Evolutionary conservation across 2,888 invertebrate genomes (phyloP).

Genomic region (Euphydryas editha): DNA sequence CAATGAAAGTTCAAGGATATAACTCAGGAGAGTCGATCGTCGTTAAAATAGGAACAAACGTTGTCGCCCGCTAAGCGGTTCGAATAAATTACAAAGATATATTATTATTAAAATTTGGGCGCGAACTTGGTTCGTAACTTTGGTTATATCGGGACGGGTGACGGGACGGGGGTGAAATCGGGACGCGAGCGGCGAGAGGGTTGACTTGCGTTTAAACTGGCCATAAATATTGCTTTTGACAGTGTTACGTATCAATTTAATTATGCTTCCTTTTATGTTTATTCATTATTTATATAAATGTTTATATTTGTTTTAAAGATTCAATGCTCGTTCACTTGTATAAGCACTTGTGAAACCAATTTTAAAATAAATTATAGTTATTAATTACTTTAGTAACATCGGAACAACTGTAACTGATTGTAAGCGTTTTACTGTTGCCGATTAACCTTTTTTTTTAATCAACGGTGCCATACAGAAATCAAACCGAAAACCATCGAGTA

Average conservation of each 20-base stretch:
- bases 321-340: neutral
- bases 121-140: conserved; percentile 76
- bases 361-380: neutral
- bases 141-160: conserved; percentile 34
- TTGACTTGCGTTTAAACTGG: conserved; percentile 37
- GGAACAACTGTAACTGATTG: no score
- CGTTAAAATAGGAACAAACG: conserved; percentile 58
- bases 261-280: conserved; percentile 10
- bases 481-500: no score
- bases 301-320: neutral
- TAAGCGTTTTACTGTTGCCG: no score
- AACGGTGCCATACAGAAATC: no score
- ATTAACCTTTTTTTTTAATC: no score
- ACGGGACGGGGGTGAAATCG: conserved; percentile 33
- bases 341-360: neutral
- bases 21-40: conserved; percentile 50
- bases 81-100: conserved; percentile 82
- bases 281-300: neutral
- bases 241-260: conserved; percentile 32
- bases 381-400: no score
- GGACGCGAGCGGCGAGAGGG: conserved; percentile 31
- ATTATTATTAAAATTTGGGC: conserved; percentile 82
- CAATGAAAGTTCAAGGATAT: conserved; percentile 36
- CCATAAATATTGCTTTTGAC: conserved; percentile 39
- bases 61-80: conserved; percentile 62